A percentile compares a stretch with the other conserved stretches of the same genome.
phyloP scores from a whole-genome alignment of 1,140 invertebrate species.

The Augochlora pura region DNA sequence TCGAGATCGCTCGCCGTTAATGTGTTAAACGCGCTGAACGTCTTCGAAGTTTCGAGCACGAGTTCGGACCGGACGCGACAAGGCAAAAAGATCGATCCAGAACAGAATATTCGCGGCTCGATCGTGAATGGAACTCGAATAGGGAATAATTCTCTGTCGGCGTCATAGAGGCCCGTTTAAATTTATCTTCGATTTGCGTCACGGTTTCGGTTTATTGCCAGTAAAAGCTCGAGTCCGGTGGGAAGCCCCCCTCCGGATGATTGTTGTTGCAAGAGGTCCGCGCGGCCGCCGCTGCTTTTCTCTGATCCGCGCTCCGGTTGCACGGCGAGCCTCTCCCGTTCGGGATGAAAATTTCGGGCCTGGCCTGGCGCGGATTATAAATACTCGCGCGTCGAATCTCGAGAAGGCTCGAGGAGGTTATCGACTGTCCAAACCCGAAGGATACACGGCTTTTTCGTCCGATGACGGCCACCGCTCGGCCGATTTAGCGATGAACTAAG shows the following conservation, averaged over 20 bases:
- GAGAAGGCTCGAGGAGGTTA: slow-evolving; percentile 16
- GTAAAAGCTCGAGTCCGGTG: slow-evolving; percentile 33
- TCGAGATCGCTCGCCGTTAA: too few relatives aligned
- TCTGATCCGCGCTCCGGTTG: background rate
- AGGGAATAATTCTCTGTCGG: slow-evolving; percentile 31
- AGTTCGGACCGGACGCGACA: too few relatives aligned
- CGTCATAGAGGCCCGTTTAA: slow-evolving; percentile 37
- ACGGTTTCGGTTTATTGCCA: slow-evolving; percentile 45
- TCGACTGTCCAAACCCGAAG: slow-evolving; percentile 29
- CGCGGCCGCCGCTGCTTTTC: background rate
- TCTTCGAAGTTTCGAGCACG: too few relatives aligned
- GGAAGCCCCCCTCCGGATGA: background rate
- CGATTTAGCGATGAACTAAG: slow-evolving; percentile 50
- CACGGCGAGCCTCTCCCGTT: too few relatives aligned
- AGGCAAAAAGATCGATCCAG: too few relatives aligned
- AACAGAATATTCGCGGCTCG: background rate
- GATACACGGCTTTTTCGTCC: slow-evolving; percentile 9
- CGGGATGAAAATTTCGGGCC: background rate
- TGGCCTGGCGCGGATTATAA: slow-evolving; percentile 4
- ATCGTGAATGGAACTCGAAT: background rate
- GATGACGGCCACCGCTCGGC: slow-evolving; percentile 9
- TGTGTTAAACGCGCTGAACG: too few relatives aligned
- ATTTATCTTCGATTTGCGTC: slow-evolving; percentile 48
- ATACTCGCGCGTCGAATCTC: slow-evolving; percentile 20
- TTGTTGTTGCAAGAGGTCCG: slow-evolving; percentile 10